Evolutionary conservation across 2,113 vertebrate species (phyloP), one percentile per base, ranked within the genome.

Genomic region (Sinocyclocheilus grahami): DNA sequence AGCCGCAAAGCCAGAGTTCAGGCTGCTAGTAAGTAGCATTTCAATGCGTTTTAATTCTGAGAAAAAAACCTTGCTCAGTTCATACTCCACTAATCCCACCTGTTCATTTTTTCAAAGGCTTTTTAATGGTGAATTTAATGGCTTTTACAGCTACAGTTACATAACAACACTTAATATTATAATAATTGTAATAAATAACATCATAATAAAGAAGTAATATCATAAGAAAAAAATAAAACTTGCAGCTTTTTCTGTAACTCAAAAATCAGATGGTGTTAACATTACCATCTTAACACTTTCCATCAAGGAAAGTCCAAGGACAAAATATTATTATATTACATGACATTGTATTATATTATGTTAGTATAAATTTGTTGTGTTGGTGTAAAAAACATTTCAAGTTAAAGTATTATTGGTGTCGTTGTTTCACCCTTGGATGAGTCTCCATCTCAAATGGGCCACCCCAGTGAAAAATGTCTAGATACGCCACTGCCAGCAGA

Each of bases 1-100:
- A 99, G 98, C 93, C 93, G 98, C 24, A 98, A 96, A 90, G 98
- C 98, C 0, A 96, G 95, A 69, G 95, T 99, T 37, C 98, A 97
- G 91, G 97, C 98, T 92, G 97, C 98, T n/a, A 99, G 98, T 99
- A 95, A 97, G 98, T 97, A 65, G 39, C 4, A 48, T 77, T 77
- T 77, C 24, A 51, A 3, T 53, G 13, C 6, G 4, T 75, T 48
- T 42, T 48, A 24, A 75, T 75, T n/a, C 20, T n/a, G 72, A 75
- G 39, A 46, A 11, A 46, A 46, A 7, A 75, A 42, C 71, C 37
- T 24, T 62, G 30, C 11, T 79, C 1, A 8, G 11, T 62, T 39
- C 78, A 58, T 30, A 60, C 46, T 12, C 46, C 46, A 48, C 42
- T 46, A 8, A 42, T 22, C 48, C 4, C 67, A 10, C 33, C 1